Evolutionary conservation across 2,113 vertebrate species (phyloP), one percentile per base, ranked within the genome.

Genomic region (Mesembrinibis cayennensis): DNA sequence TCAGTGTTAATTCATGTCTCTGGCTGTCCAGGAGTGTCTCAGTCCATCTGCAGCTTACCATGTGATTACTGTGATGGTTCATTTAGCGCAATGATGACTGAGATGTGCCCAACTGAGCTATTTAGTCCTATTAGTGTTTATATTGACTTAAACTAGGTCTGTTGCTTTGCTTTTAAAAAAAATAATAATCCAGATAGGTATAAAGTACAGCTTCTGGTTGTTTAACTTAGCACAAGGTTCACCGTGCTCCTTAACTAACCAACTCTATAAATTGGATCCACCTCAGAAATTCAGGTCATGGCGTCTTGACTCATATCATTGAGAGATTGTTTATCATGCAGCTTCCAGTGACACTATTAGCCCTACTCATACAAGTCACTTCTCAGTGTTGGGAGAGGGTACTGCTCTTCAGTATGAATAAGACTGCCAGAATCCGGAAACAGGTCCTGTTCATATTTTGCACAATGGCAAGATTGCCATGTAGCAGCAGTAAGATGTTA

Each of bases 181-280:
- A 1, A 1, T 23, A 42, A 23, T 18, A 63, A 9, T 15, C 2
- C 6, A 56, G 4, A 3, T 14, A 36, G 13, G 1, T 65, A 25
- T 56, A 44, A 61, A 47, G 7, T 34, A 72, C 9, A 65, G 23
- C 15, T 72, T 89, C 44, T 69, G 8, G 2, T 86, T 88, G 53
- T 63, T 65, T 47, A 58, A 45, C 11, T 78, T 61, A 32, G 6
- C 9, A 34, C 34, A 73, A 58, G 18, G 3, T 65, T 56, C 6
- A 71, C 1, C 6, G 23, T 52, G 6, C 7, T 78, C 10, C 14
- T 10, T 56, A 67, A n/a, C 9, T 52, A 65, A 72, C 6, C 11
- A 82, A 8, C 16, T 59, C 44, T 26, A 8, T 59, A 83, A 89
- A 56, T 9, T 30, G 32, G 15, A 87, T 42, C 26, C 6, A 62